Conservation (phyloP, 1,140 invertebrate species). For the Heliconius congener region DNA sequence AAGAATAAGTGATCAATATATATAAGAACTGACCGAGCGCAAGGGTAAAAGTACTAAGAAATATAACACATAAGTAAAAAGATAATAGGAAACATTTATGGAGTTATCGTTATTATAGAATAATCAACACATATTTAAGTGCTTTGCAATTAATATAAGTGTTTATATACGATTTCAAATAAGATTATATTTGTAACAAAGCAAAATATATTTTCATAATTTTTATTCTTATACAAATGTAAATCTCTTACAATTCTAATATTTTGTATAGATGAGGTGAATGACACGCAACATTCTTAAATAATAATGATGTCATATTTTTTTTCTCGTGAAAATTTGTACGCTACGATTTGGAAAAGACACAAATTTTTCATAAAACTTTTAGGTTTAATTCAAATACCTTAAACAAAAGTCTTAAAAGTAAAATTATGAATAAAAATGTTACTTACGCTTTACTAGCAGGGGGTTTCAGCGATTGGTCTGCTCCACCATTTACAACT, state of each 20-base stretch:
- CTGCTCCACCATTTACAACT: slow-evolving; percentile 40
- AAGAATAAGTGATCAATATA: too few relatives aligned
- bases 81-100: not conserved
- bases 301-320: too few relatives aligned
- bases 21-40: too few relatives aligned
- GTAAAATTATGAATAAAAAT: not conserved
- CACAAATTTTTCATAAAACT: too few relatives aligned
- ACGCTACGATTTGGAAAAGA: too few relatives aligned
- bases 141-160: not conserved
- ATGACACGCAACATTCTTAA: too few relatives aligned
- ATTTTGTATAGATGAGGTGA: too few relatives aligned
- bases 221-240: too few relatives aligned
- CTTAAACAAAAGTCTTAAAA: not conserved
- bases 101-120: not conserved
- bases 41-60: too few relatives aligned
- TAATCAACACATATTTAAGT: not conserved
- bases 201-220: too few relatives aligned
- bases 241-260: too few relatives aligned
- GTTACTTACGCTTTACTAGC: slow-evolving; percentile 46
- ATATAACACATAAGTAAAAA: not conserved
- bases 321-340: too few relatives aligned
- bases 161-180: not conserved
- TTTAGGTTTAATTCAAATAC: not conserved
- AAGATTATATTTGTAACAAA: not conserved
- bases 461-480: slow-evolving; percentile 23